Evolutionary conservation across 2,888 invertebrate species (phyloP).

Genomic region (Eumacrocentrus americanus): DNA sequence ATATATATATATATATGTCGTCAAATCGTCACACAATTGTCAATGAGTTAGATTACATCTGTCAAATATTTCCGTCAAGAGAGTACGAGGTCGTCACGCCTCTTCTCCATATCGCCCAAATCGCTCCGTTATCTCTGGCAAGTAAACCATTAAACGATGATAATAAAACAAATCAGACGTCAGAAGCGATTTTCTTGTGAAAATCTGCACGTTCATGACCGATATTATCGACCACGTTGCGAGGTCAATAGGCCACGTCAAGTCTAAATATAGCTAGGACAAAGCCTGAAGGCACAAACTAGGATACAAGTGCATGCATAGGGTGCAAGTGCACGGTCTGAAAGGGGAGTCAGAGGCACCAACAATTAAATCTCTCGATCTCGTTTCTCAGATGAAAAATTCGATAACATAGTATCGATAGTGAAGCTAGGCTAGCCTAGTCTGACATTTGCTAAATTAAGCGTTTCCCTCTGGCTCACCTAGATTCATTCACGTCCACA

Average conservation of each 20-base stretch:
- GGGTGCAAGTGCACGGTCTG: neutral
- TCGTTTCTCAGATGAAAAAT: no score
- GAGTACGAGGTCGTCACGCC: neutral
- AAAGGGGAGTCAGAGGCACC: neutral
- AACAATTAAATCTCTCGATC: neutral
- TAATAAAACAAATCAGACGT: neutral
- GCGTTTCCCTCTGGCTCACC: conserved; percentile 7
- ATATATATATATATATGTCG: neutral
- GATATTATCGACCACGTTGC: neutral
- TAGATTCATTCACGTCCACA: conserved; percentile 29
- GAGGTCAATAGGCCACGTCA: conserved; percentile 2
- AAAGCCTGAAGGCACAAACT: neutral
- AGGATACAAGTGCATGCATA: neutral
- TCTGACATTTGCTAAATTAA: neutral
- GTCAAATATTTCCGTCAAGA: neutral
- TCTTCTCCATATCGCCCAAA: neutral
- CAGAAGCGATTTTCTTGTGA: neutral
- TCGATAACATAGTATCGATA: neutral
- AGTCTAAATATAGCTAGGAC: conserved; percentile 1
- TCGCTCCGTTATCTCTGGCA: neutral
- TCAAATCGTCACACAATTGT: no score
- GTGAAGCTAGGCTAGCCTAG: neutral
- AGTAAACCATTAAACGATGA: neutral
- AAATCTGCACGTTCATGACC: neutral
- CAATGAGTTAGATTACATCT: neutral